These are phyloP conservation scores for Microtus montanus DNA, from an alignment of 2,113 vertebrate genomes.

Conservation along the genomic window DNA sequence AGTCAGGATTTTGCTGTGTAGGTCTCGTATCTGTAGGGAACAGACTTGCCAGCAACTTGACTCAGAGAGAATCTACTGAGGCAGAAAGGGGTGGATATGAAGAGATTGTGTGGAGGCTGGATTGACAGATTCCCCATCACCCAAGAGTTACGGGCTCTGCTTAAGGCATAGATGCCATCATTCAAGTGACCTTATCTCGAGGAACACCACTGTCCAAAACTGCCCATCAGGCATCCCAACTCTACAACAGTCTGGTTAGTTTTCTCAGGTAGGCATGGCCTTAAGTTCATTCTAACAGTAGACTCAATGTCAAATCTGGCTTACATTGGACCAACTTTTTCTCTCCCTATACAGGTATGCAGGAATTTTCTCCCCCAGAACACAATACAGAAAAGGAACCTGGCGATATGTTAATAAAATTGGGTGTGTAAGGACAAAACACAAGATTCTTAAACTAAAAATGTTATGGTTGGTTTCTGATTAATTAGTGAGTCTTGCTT, in stretches of 20 bases:
- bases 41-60: background rate
- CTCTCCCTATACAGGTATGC: background rate
- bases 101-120: background rate
- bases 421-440: background rate
- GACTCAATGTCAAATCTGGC: background rate
- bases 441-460: background rate
- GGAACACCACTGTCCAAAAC: background rate
- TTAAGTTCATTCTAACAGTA: slow-evolving; percentile 12
- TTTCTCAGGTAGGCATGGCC: background rate
- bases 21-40: background rate
- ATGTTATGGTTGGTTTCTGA: background rate
- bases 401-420: background rate
- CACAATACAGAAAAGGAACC: background rate
- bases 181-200: background rate
- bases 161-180: background rate
- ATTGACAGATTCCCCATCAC: background rate
- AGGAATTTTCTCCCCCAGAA: background rate
- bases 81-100: background rate
- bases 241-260: background rate
- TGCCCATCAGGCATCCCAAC: background rate
- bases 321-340: background rate
- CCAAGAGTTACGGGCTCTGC: background rate
- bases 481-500: background rate
- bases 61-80: background rate
- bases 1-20: background rate